Evolutionary conservation across 2,888 invertebrate genomes (phyloP), one percentile per base, ranked within the genome.

Genomic region (Aporophyla lueneburgensis): DNA sequence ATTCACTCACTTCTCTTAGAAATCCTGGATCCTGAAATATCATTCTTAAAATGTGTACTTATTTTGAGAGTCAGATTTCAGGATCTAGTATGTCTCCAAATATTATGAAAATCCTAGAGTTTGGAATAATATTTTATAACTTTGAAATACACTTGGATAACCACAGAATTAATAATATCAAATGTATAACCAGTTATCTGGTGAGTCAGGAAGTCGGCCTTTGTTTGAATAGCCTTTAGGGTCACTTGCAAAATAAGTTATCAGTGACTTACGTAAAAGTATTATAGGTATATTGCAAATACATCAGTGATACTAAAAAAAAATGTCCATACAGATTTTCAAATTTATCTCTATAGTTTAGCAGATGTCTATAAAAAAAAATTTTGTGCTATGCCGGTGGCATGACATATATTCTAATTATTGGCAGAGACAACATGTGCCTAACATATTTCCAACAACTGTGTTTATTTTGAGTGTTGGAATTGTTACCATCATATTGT

Each of bases 391-490:
- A 16, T 40, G 49, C 27, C 46, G 53, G 53, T 33, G 33, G n/a
- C 7, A 83, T 85, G 86, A 78, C 63, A 83, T 73, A 76, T 78
- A 71, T 43, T 72, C 66, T 61, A 75, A 73, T 74, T 74, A 80
- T 77, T 80, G n/a, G 71, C 74, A 71, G 14, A 71, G 40, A 59
- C 63, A 74, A 85, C 87, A 87, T 87, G 74, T 87, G 87, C 65
- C 43, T 62, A 80, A 76, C 87, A 87, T 67, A 87, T 87, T 85
- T 82, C 40, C 70, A 63, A 71, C 77, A 70, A 77, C 76, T 85
- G 81, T 67, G 61, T 72, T 66, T 75, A 86, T 76, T 84, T 83
- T 76, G 56, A n/a, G 56, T 69, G 24, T 58, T 61, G 14, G 58
- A 75, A 56, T 76, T 74, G 21, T 75, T 71, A 63, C 75, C 54